Conservation (phyloP, 64 coral and sea anemone genomes). For the Porites australiensis region DNA sequence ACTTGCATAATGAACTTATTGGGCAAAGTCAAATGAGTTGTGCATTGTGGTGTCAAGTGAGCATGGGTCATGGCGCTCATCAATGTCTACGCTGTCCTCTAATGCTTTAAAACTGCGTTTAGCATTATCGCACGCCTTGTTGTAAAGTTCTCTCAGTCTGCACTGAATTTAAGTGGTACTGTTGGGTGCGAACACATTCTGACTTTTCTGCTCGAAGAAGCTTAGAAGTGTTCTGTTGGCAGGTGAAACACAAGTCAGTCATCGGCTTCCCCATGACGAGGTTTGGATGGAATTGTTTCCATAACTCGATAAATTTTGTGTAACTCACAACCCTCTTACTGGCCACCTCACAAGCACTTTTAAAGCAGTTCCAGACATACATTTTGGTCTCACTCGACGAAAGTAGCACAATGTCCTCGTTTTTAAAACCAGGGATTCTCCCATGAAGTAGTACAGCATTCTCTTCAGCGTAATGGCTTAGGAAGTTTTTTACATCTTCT, state of each 20-base stretch:
- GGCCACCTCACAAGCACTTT: not conserved
- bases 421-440: constrained; percentile 34
- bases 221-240: constrained; percentile 63
- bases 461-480: constrained; percentile 4
- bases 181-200: constrained; percentile 27
- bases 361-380: constrained; percentile 19
- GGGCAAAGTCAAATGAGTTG: constrained; percentile 25
- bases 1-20: not conserved
- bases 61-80: not conserved
- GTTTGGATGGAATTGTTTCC: constrained; percentile 49
- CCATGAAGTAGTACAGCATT: constrained; percentile 39
- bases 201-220: constrained; percentile 10
- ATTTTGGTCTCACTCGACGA: constrained; percentile 40
- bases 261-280: constrained; percentile 56
- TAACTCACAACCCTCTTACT: constrained; percentile 47
- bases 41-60: not conserved
- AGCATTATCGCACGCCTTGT: constrained; percentile 26
- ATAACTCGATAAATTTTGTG: constrained; percentile 50
- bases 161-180: constrained; percentile 46
- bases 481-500: constrained; percentile 49
- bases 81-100: constrained; percentile 25
- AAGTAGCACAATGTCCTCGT: constrained; percentile 3
- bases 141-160: constrained; percentile 39
- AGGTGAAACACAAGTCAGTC: constrained; percentile 57
- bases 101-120: constrained; percentile 15